phyloP scores from a whole-genome alignment of 1,140 invertebrate species.

The Holotrichia oblita region DNA sequence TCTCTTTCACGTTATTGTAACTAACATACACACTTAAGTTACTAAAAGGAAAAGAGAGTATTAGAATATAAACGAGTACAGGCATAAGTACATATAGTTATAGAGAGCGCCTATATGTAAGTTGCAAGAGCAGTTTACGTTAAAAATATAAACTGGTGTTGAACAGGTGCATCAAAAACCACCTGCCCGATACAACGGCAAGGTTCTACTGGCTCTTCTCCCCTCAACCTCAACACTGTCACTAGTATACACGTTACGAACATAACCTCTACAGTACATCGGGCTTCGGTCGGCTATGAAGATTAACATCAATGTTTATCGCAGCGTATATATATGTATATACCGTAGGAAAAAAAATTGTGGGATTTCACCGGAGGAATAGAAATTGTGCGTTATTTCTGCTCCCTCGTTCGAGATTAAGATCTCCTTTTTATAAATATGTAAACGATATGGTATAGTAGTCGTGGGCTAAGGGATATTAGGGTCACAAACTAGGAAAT shows the following conservation, averaged over 20 bases:
- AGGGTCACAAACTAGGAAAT: neutral
- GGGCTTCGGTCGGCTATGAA: neutral
- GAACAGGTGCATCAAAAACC: constrained; percentile 54
- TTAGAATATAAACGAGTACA: constrained; percentile 17
- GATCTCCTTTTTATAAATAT: neutral
- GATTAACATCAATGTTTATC: constrained; percentile 35
- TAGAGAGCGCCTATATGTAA: constrained; percentile 28
- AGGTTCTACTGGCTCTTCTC: constrained; percentile 25
- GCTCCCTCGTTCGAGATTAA: constrained; percentile 15
- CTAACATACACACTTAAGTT: too few species aligned
- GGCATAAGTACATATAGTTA: neutral
- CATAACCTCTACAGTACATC: neutral
- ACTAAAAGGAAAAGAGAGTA: neutral
- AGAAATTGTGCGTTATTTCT: constrained; percentile 29
- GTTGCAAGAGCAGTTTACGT: constrained; percentile 50
- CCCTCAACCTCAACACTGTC: neutral
- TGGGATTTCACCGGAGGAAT: constrained; percentile 18
- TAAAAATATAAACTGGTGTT: constrained; percentile 57
- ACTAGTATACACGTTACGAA: neutral
- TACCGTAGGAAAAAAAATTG: neutral
- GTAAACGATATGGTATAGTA: neutral
- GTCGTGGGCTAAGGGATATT: neutral
- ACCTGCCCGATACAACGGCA: constrained; percentile 48
- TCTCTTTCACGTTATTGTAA: too few species aligned
- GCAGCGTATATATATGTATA: neutral